Percentiles rank a stretch among this genome's conserved stretches.
These are phyloP conservation scores for Parnassius glacialis DNA, from an alignment of 2,888 invertebrate species.

Conservation along the genomic window DNA sequence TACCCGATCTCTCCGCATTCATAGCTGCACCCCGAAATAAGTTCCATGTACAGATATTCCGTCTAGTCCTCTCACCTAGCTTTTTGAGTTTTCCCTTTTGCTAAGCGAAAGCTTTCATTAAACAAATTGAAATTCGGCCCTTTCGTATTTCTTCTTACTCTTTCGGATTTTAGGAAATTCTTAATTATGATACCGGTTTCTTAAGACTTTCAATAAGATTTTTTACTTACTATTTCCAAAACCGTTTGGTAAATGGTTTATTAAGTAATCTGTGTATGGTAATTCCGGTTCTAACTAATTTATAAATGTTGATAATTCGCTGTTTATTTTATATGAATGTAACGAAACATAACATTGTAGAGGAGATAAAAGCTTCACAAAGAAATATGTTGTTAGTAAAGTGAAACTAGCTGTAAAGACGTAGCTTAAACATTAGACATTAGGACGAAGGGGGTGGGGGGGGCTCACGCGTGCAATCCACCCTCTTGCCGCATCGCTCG, in stretches of 20 bases:
- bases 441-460: slow-evolving; percentile 38
- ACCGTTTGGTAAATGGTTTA: no score
- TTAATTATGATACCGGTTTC: neutral
- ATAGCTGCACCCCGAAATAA: slow-evolving; percentile 59
- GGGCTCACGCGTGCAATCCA: slow-evolving; percentile 52
- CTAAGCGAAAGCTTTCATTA: slow-evolving; percentile 68
- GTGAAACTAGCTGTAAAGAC: slow-evolving; percentile 29
- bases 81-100: slow-evolving; percentile 63
- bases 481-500: slow-evolving; percentile 68
- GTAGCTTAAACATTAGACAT: slow-evolving; percentile 39
- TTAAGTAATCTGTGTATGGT: no score
- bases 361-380: slow-evolving; percentile 11
- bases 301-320: no score
- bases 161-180: neutral
- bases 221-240: no score
- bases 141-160: slow-evolving; percentile 51
- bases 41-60: slow-evolving; percentile 67
- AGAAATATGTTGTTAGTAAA: slow-evolving; percentile 24
- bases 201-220: no score
- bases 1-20: slow-evolving; percentile 72
- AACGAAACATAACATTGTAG: slow-evolving; percentile 14
- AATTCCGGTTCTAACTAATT: no score
- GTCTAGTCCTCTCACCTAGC: slow-evolving; percentile 60
- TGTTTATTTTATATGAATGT: neutral
- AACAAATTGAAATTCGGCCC: slow-evolving; percentile 63